These are phyloP conservation scores for Periophthalmus magnuspinnatus DNA, from an alignment of 2,797 vertebrate genomes.

Conservation along the genomic window DNA sequence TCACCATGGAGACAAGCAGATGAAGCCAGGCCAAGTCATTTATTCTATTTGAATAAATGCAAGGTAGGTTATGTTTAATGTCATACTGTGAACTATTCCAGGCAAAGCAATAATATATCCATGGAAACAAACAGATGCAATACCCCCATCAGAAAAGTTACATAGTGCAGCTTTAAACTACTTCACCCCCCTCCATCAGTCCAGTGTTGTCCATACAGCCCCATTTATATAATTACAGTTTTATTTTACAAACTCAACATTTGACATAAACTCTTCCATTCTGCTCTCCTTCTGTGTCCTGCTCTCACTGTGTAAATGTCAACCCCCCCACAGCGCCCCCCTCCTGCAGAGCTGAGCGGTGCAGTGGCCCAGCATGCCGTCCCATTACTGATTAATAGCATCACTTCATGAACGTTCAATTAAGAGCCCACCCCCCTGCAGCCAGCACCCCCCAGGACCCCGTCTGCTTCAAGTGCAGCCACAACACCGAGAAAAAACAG, in stretches of 20 bases:
- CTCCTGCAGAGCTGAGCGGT: conserved; percentile 55
- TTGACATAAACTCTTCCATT: conserved; percentile 38
- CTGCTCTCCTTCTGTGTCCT: conserved; percentile 44
- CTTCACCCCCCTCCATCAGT: too few relatives aligned
- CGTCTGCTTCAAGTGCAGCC: conserved; percentile 50
- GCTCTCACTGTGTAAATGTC: conserved; percentile 67
- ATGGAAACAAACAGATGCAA: too few relatives aligned
- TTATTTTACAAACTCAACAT: conserved; percentile 25
- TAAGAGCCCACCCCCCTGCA: conserved; percentile 64
- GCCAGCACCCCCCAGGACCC: conserved; percentile 58
- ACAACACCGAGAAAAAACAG: conserved; percentile 19
- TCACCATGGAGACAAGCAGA: too few relatives aligned
- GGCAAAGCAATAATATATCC: too few relatives aligned
- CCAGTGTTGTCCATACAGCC: too few relatives aligned
- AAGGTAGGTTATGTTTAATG: too few relatives aligned
- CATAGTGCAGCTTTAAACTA: too few relatives aligned
- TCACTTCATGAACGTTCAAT: conserved; percentile 67
- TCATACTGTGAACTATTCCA: too few relatives aligned
- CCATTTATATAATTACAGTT: neutral
- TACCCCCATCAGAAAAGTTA: too few relatives aligned
- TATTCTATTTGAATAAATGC: too few relatives aligned
- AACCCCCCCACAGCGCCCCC: conserved; percentile 57
- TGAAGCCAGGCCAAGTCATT: too few relatives aligned
- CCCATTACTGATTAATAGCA: conserved; percentile 74
- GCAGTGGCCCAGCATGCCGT: conserved; percentile 59